Evolutionary conservation across 30 jellyfish, hydroid and myxozoan species (phyloP), one percentile per base, ranked within the genome.

Genomic region (Hydractinia echinata): DNA sequence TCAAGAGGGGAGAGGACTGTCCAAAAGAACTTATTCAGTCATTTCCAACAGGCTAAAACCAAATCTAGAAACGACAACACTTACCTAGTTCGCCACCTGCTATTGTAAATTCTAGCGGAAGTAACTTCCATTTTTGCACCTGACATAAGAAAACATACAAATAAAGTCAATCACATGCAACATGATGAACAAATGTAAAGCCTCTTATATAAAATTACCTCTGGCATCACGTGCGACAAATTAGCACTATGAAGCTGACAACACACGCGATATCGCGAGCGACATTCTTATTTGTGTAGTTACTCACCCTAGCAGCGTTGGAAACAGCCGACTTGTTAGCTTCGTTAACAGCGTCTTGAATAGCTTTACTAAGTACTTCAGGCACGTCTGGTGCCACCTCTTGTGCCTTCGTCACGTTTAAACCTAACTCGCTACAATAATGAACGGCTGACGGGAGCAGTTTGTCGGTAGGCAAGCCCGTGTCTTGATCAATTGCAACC

Each of bases 1-100:
- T 30, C 44, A 30, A 30, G 44, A 30, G 44, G 44, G 44, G 44
- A 30, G 44, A 30, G 44, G 44, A 30, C 2, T 30, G 44, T 30
- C 44, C 44, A 30, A 30, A 30, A 30, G 44, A 30, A 30, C 44
- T 30, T 30, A 30, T 30, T 30, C 44, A 30, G 44, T 30, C 44
- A 30, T 30, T 30, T 30, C 44, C 44, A 30, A 30, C 44, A 30
- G 44, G 44, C 44, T 30, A 30, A 30, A 30, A 64, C 18, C 18
- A 13, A 64, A 64, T 6, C 19, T 7, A 64, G 39, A 64, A 64
- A 64, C 18, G 4, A 66, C 44, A 9, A 7, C 9, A 19, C 90
- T 61, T 79, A 92, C 98, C 98, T 39, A 92, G 89, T 87, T 92
- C 98, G 66, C 96, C 98, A 50, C 96, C 94, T 10, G 83, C 85